These are phyloP conservation scores for Limanda limanda DNA, from an alignment of 2,113 vertebrate species.

Conservation along the genomic window DNA sequence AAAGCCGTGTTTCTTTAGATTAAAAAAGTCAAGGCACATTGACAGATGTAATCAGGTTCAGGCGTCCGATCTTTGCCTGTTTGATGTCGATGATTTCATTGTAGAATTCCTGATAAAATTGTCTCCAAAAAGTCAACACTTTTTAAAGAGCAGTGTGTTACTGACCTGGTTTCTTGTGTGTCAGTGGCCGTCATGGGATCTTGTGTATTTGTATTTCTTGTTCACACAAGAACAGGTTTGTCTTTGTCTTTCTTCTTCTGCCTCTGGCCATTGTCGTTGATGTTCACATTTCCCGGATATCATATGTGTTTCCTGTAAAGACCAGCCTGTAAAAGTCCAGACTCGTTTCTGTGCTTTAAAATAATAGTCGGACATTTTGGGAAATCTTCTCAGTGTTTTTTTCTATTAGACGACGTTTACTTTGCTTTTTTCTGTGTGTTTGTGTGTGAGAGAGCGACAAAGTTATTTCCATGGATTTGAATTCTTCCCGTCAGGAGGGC, in stretches of 20 bases:
- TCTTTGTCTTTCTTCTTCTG: background rate
- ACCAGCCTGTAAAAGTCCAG: too few relatives aligned
- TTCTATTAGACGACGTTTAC: background rate
- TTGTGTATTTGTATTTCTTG: slow-evolving; percentile 6
- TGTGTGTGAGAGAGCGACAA: background rate
- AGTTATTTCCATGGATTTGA: slow-evolving; percentile 51
- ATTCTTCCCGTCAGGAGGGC: background rate
- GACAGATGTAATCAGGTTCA: background rate
- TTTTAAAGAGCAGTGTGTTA: background rate
- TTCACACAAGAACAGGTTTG: background rate
- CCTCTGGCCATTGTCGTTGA: background rate
- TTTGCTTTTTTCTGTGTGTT: background rate
- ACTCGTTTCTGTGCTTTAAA: too few relatives aligned
- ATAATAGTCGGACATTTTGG: background rate
- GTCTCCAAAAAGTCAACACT: background rate
- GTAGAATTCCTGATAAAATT: background rate
- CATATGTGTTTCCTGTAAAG: background rate
- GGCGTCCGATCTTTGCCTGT: background rate
- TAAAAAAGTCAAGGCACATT: too few relatives aligned
- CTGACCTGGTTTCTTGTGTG: background rate
- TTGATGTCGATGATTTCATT: background rate
- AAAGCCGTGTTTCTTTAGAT: too few relatives aligned
- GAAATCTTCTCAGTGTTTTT: background rate
- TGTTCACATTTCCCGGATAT: background rate
- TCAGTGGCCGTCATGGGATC: background rate